Conservation (phyloP, 1,140 invertebrate genomes). For the Odontomachus brunneus region DNA sequence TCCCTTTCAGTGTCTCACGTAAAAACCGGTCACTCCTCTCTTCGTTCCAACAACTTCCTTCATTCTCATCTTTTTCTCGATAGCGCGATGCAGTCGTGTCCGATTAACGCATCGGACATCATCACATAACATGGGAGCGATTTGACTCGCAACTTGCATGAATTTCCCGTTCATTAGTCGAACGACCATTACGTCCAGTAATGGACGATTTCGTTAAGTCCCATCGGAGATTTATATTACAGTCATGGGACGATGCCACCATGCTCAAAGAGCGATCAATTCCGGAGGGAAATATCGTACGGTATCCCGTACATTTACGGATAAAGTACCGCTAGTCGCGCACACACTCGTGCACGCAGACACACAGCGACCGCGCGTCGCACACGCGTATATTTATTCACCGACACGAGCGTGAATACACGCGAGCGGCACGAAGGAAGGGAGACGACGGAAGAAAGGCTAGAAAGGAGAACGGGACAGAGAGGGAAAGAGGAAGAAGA, state of each 20-base stretch:
- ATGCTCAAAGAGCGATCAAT: slow-evolving; percentile 67
- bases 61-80: background rate
- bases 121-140: too few species aligned
- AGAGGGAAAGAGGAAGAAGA: slow-evolving; percentile 64
- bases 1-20: background rate
- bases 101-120: background rate
- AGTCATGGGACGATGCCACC: slow-evolving; percentile 44
- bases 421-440: slow-evolving; percentile 26
- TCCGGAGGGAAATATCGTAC: slow-evolving; percentile 75
- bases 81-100: background rate
- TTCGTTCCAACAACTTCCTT: background rate
- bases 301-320: slow-evolving; percentile 77
- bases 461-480: slow-evolving; percentile 50
- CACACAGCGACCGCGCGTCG: too few species aligned
- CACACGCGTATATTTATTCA: background rate
- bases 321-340: slow-evolving; percentile 80
- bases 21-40: background rate
- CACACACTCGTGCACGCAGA: slow-evolving; percentile 14
- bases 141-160: background rate
- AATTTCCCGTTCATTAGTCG: slow-evolving; percentile 4
- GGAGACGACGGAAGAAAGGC: slow-evolving; percentile 54
- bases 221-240: slow-evolving; percentile 31
- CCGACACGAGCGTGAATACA: background rate
- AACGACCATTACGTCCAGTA: background rate
- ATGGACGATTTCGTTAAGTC: background rate